A percentile compares a stretch with the other conserved stretches of the same genome.
These are phyloP conservation scores for Hyalella azteca DNA, from an alignment of 2,888 invertebrate species.

Conservation along the genomic window DNA sequence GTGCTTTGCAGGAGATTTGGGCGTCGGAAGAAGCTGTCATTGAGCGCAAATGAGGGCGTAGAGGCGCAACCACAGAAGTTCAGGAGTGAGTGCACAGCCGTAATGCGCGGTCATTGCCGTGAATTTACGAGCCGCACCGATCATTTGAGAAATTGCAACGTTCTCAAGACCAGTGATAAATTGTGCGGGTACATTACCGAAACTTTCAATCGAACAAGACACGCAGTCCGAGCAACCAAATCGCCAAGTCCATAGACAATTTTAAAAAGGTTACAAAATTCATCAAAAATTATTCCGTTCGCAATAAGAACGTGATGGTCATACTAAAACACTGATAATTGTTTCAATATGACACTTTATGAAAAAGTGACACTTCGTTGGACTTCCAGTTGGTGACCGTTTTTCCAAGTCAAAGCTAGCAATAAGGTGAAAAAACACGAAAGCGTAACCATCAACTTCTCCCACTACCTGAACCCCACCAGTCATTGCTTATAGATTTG, in stretches of 20 bases:
- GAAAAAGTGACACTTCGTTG: too few species aligned
- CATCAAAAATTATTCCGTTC: not conserved
- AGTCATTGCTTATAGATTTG: too few species aligned
- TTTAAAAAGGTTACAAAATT: not conserved
- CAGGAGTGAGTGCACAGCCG: not conserved
- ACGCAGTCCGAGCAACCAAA: not conserved
- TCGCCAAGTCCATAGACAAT: not conserved
- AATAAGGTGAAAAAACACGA: too few species aligned
- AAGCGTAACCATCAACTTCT: too few species aligned
- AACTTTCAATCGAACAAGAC: not conserved
- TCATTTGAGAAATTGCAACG: conserved; percentile 33
- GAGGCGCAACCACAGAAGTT: not conserved
- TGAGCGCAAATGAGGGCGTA: not conserved
- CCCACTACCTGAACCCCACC: too few species aligned
- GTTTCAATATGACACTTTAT: too few species aligned
- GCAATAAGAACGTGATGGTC: not conserved
- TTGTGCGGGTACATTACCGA: not conserved
- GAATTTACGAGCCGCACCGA: not conserved
- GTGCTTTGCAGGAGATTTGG: too few species aligned
- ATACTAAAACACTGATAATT: not conserved
- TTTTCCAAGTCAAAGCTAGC: too few species aligned
- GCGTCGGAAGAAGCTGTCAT: not conserved
- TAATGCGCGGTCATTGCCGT: not conserved
- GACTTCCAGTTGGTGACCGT: too few species aligned
- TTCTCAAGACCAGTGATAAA: not conserved